These are phyloP conservation scores for Paradoxurus hermaphroditus DNA, from an alignment of 2,113 vertebrate genomes.

Conservation along the genomic window DNA sequence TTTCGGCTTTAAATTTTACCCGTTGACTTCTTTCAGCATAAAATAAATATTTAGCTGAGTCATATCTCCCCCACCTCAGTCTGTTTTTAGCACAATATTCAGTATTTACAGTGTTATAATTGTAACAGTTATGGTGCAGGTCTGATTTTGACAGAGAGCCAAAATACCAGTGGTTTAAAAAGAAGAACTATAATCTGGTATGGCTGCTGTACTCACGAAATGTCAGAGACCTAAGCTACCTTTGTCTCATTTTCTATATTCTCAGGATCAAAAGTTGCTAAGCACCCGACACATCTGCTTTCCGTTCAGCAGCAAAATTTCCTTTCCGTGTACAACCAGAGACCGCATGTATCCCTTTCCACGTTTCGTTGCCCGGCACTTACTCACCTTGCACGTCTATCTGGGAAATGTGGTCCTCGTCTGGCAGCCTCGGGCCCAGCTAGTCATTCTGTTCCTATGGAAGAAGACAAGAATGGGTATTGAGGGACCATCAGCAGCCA, in stretches of 20 bases:
- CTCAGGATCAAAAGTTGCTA: neutral
- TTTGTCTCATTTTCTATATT: neutral
- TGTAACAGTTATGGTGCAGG: neutral
- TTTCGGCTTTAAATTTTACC: conserved; percentile 22
- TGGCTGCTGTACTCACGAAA: neutral
- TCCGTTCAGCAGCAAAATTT: neutral
- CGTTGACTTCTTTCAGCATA: conserved; percentile 10
- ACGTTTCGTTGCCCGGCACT: neutral
- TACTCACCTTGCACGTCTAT: neutral
- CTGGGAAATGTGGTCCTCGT: neutral
- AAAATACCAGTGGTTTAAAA: neutral
- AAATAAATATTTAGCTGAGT: conserved; percentile 19
- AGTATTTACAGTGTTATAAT: neutral
- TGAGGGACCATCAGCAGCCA: neutral
- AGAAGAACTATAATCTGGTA: neutral
- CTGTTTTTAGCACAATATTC: neutral
- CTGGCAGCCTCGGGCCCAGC: neutral
- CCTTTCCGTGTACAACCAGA: neutral
- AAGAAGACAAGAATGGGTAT: neutral
- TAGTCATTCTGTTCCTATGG: neutral
- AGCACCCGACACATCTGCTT: neutral
- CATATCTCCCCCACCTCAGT: neutral
- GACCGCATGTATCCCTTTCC: neutral
- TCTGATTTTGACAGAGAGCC: neutral
- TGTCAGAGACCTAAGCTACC: neutral